These are phyloP conservation scores for Odocoileus hemionus DNA, from an alignment of 2,113 vertebrate species.

Conservation along the genomic window DNA sequence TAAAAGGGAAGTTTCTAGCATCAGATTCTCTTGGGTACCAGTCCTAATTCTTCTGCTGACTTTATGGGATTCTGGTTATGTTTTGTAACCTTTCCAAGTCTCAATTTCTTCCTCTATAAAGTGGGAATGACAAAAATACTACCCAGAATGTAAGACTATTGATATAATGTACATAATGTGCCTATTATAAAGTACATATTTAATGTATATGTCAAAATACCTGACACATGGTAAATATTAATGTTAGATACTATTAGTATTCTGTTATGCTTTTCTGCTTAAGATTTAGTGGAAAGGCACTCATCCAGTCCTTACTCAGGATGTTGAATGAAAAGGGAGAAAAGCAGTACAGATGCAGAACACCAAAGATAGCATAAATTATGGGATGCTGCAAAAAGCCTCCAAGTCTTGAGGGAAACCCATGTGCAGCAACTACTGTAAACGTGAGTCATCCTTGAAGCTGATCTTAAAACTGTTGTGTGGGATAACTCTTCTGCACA, in stretches of 20 bases:
- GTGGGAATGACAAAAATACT: not conserved
- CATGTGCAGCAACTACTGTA: slow-evolving; percentile 78
- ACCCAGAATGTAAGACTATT: not conserved
- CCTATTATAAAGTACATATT: not conserved
- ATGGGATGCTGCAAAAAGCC: not conserved
- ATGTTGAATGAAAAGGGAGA: not conserved
- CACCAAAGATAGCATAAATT: not conserved
- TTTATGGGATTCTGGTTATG: not conserved
- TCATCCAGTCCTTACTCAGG: not conserved
- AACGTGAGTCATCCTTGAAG: slow-evolving; percentile 69
- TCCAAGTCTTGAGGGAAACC: slow-evolving; percentile 70
- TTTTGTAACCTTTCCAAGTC: not conserved
- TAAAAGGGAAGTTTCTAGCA: not conserved
- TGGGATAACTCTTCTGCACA: slow-evolving; percentile 74
- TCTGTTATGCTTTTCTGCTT: not conserved
- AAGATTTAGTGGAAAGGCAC: not conserved
- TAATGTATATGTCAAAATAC: not conserved
- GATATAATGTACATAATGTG: not conserved
- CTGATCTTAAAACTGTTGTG: slow-evolving; percentile 69
- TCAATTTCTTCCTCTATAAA: not conserved
- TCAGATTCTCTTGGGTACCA: not conserved
- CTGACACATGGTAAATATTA: not conserved
- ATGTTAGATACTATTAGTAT: not conserved
- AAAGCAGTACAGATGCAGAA: not conserved
- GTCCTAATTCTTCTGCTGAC: not conserved